Base-by-base conservation (phyloP, 2,113 vertebrate species). In the Poeciliopsis turrubarensis region DNA sequence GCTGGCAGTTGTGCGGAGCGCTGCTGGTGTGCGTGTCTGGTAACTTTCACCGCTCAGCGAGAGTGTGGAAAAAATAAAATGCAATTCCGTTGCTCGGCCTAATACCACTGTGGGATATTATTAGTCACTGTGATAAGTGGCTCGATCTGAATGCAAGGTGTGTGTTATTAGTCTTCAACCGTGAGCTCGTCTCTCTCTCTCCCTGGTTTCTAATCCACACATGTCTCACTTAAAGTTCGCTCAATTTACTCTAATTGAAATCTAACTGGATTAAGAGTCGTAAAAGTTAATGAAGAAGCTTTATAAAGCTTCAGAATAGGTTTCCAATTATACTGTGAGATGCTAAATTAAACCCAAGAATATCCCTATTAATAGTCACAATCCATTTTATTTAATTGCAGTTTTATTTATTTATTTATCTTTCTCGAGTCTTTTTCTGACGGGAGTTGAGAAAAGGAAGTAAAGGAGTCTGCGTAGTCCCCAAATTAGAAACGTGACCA, bases 21-120 rank as follows among this genome's bases (percentile, higher is more conserved):
- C 78, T 27, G 67, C 78, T 54, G 13, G 44, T n/a, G 68, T 32
- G 22, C 22, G 15, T 31, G 70, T 47, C 32, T 76, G n/a, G 62
- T 69, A 78, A 78, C 73, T 62, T 81, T 62, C 37, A 73, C 39
- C 73, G 63, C 61, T 84, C 65, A 75, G 75, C 65, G 66, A 73
- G 68, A 76, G 44, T 27, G 72, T 71, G 68, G 0, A 37, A 83
- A 77, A 88, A 72, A 84, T 65, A 81, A 86, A 79, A 44, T 67
- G 60, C 37, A 81, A 69, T 78, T 37, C 37, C 75, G 32, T 64
- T 29, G 29, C 26, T 44, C 62, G 7, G n/a, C 76, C 80, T 79
- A 72, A 84, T 68, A 85, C 65, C 17, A 30, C 32, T n/a, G n/a
- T 19, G 27, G 73, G 57, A 68, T 75, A 79, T 81, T 77, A 78